Base-by-base conservation (phyloP, 2,797 vertebrate species). In the Trematomus bernacchii region DNA sequence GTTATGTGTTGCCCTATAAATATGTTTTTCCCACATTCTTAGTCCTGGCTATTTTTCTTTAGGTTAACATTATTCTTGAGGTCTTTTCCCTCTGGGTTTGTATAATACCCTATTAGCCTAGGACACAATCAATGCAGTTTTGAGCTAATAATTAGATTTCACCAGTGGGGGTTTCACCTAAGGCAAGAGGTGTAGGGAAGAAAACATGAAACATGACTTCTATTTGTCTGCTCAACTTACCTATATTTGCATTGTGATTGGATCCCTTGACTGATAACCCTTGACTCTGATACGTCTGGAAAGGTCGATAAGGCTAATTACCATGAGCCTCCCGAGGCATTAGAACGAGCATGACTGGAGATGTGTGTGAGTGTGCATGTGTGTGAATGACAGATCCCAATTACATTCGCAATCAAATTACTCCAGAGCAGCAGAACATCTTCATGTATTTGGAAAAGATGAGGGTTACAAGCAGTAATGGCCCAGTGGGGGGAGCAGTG, bases 261-360 rank as follows among this genome's bases (percentile, higher is more conserved):
- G 84, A 85, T 83, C 53, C 64, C 33, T 53, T 18, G 30, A 71
- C 73, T 74, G 71, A 85, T 83, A 86, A 82, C 72, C 66, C 43
- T 7, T 66, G 68, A 71, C 68, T 84, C 66, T 12, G n/a, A 58
- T 77, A 75, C 54, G 55, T 60, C 58, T 66, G 75, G 53, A 77
- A 47, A 75, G 86, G 85, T 90, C 74, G 57, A 88, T 87, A 62
- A 77, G 77, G 76, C 44, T 90, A 86, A 93, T 91, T 90, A 89
- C 79, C 63, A 65, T 3, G 42, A 71, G 74, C 66, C 51, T 60
- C 69, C 71, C 5, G 8, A 53, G 66, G 72, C 64, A 77, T 82
- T 58, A 66, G 70, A 40, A 33, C 42, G 54, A 66, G 76, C 79
- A 67, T 75, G 65, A 76, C 64, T 70, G 63, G 46, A 77, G 71